Percentiles rank a stretch among this genome's conserved stretches.
Conservation (phyloP, 1,140 invertebrate genomes). For the Drosophila willistoni region DNA sequence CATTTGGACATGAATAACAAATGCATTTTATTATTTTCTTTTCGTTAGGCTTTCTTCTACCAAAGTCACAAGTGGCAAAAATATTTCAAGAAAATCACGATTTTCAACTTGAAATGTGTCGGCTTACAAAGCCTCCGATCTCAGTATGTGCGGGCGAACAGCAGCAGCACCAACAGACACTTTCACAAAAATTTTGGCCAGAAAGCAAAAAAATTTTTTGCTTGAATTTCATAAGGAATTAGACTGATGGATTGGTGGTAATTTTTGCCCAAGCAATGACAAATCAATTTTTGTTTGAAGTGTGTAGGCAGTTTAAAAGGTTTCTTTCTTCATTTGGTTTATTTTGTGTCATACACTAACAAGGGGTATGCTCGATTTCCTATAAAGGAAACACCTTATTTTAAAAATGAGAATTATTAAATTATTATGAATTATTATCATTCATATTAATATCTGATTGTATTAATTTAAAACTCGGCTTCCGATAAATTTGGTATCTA, state of each 20-base stretch:
- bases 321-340: background rate
- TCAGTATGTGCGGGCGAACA: conserved; percentile 14
- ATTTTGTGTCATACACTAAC: background rate
- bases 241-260: conserved; percentile 46
- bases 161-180: conserved; percentile 19
- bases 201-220: conserved; percentile 46
- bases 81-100: conserved; percentile 75
- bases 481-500: no score
- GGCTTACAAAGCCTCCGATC: background rate
- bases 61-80: conserved; percentile 58
- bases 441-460: no score
- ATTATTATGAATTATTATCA: no score
- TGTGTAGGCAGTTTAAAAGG: conserved; percentile 38
- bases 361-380: no score
- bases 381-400: no score
- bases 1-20: conserved; percentile 35
- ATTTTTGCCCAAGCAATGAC: conserved; percentile 51
- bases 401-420: no score
- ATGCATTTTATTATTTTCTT: conserved; percentile 23
- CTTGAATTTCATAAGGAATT: conserved; percentile 34
- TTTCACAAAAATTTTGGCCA: conserved; percentile 47
- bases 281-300: conserved; percentile 50
- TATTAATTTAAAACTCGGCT: no score
- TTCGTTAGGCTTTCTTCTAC: conserved; percentile 32
- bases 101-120: conserved; percentile 62